phyloP scores from a whole-genome alignment of 92 coral and sea anemone species.

The Nematostella vectensis region DNA sequence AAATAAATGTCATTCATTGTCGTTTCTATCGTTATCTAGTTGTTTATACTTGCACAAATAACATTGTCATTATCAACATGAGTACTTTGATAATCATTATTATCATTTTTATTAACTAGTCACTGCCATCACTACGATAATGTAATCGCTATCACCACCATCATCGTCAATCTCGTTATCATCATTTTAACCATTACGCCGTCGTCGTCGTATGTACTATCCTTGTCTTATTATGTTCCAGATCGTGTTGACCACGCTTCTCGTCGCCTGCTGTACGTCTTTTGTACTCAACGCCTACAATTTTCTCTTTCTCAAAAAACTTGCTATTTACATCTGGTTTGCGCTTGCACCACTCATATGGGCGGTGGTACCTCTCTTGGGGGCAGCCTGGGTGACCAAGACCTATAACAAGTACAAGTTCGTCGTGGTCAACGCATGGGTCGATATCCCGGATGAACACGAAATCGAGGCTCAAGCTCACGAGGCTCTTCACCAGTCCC shows the following conservation, averaged over 20 bases:
- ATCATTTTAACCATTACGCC: too few relatives aligned
- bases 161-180: too few relatives aligned
- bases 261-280: constrained; percentile 84
- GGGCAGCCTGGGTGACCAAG: constrained; percentile 92
- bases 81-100: too few relatives aligned
- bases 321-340: constrained; percentile 89
- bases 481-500: constrained; percentile 49
- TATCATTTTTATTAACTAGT: too few relatives aligned
- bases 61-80: too few relatives aligned
- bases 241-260: constrained; percentile 78
- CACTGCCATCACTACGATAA: too few relatives aligned
- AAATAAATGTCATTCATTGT: too few relatives aligned
- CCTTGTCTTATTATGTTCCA: constrained; percentile 4
- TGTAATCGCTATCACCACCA: too few relatives aligned
- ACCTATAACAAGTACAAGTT: constrained; percentile 74
- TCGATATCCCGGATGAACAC: constrained; percentile 94
- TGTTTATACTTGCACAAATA: too few relatives aligned
- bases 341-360: constrained; percentile 85
- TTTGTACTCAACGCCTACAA: constrained; percentile 90
- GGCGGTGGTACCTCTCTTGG: constrained; percentile 77
- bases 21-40: too few relatives aligned
- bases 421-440: constrained; percentile 95
- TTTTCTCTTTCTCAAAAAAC: constrained; percentile 66
- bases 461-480: constrained; percentile 78
- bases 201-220: too few relatives aligned